Conservation (phyloP, 1,140 invertebrate genomes). For the Grapholita molesta region DNA sequence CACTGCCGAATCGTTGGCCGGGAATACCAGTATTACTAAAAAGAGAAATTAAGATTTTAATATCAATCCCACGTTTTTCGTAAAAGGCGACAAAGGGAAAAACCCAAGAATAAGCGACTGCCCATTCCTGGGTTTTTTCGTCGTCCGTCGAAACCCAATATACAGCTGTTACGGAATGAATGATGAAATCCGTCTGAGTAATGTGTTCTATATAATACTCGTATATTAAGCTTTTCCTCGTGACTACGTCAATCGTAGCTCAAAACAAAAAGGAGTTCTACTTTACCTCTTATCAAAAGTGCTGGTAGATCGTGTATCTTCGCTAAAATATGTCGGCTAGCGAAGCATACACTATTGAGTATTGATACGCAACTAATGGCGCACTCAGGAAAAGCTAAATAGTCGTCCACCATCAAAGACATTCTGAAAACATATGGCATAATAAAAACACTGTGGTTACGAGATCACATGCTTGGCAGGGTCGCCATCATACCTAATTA, state of each 20-base stretch:
- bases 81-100: too few relatives aligned
- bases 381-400: slow-evolving; percentile 81
- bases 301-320: slow-evolving; percentile 75
- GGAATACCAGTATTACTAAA: slow-evolving; percentile 64
- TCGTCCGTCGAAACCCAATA: too few relatives aligned
- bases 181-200: too few relatives aligned
- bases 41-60: slow-evolving; percentile 43
- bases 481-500: slow-evolving; percentile 43
- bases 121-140: too few relatives aligned
- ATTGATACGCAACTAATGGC: slow-evolving; percentile 80
- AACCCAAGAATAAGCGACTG: too few relatives aligned
- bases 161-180: too few relatives aligned
- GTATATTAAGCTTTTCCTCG: too few relatives aligned
- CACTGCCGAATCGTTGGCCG: slow-evolving; percentile 55
- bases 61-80: not conserved
- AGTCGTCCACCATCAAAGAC: slow-evolving; percentile 80
- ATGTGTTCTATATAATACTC: too few relatives aligned
- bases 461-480: not conserved
- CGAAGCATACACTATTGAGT: slow-evolving; percentile 78
- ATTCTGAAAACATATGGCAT: slow-evolving; percentile 51
- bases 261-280: not conserved
- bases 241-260: too few relatives aligned
- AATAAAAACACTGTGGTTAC: not conserved
- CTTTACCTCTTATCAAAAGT: slow-evolving; percentile 80
- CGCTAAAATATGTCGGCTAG: slow-evolving; percentile 76